These are phyloP conservation scores for Neogobius melanostomus DNA, from an alignment of 2,113 vertebrate species.

Conservation along the genomic window DNA sequence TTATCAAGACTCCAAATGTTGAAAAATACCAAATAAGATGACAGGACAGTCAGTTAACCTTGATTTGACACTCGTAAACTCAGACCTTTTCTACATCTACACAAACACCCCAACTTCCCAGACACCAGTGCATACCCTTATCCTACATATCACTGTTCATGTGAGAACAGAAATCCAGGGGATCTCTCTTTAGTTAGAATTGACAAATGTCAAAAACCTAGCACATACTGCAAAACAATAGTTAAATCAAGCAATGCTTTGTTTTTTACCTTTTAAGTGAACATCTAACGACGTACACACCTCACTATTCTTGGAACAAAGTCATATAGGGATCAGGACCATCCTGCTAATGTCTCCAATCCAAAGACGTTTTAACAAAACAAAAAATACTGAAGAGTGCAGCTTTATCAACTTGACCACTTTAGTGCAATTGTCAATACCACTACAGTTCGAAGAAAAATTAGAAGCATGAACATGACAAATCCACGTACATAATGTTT, in stretches of 20 bases:
- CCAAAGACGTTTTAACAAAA: background rate
- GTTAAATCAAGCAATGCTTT: no score
- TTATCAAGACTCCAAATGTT: slow-evolving; percentile 29
- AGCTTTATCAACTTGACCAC: slow-evolving; percentile 13
- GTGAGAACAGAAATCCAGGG: slow-evolving; percentile 37
- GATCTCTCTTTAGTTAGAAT: no score
- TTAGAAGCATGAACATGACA: background rate
- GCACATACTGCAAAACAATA: background rate
- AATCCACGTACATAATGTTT: background rate
- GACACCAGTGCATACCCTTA: slow-evolving; percentile 36
- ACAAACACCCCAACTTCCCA: slow-evolving; percentile 31
- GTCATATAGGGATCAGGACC: slow-evolving; percentile 20
- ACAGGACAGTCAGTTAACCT: background rate
- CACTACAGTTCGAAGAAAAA: background rate
- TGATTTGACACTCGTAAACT: background rate
- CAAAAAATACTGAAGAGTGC: slow-evolving; percentile 49
- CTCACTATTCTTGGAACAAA: slow-evolving; percentile 35
- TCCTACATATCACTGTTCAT: slow-evolving; percentile 26
- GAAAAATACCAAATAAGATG: slow-evolving; percentile 15
- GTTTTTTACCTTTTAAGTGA: no score
- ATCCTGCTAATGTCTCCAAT: slow-evolving; percentile 14
- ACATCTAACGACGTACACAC: background rate
- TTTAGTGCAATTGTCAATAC: background rate
- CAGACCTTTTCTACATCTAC: background rate
- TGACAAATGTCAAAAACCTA: background rate